Percentiles rank a stretch among this genome's conserved stretches.
Conservation (phyloP, 2,888 invertebrate genomes). For the Tetrapedia diversipes region DNA sequence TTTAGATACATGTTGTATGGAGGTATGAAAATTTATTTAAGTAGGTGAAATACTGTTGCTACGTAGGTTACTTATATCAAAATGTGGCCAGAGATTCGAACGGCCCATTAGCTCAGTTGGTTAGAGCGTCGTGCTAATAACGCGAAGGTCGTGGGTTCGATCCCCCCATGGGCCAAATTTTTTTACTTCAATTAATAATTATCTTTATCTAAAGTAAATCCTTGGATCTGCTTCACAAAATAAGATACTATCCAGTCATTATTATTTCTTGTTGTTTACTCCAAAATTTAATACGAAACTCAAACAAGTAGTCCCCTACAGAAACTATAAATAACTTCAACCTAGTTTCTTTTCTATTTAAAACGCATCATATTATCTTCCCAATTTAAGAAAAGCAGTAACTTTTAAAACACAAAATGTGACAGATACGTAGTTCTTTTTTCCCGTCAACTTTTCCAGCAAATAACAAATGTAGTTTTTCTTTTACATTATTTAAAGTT, state of each 20-base stretch:
- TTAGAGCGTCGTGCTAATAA: slow-evolving; percentile 82
- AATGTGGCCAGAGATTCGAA: fast-evolving
- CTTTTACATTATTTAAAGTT: too few relatives aligned
- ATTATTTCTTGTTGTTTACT: background rate
- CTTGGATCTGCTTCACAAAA: too few relatives aligned
- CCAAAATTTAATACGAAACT: background rate
- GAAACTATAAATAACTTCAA: background rate
- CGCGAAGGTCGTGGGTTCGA: slow-evolving; percentile 82
- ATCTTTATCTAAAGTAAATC: too few relatives aligned
- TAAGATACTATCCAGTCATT: too few relatives aligned
- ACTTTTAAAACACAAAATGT: background rate
- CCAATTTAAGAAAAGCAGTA: background rate
- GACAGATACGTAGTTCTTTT: background rate
- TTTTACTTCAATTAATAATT: slow-evolving; percentile 61
- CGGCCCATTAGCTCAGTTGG: slow-evolving; percentile 80
- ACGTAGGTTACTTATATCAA: background rate
- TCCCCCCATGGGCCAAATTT: slow-evolving; percentile 78
- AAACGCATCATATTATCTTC: background rate
- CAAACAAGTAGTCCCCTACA: too few relatives aligned
- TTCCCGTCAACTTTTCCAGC: too few relatives aligned
- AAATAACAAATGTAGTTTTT: background rate
- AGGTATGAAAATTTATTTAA: background rate
- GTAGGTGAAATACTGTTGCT: too few relatives aligned
- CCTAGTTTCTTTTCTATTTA: background rate
- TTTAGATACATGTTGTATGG: background rate